Evolutionary conservation across 2,888 invertebrate species (phyloP).

Genomic region (Pteria penguin): DNA sequence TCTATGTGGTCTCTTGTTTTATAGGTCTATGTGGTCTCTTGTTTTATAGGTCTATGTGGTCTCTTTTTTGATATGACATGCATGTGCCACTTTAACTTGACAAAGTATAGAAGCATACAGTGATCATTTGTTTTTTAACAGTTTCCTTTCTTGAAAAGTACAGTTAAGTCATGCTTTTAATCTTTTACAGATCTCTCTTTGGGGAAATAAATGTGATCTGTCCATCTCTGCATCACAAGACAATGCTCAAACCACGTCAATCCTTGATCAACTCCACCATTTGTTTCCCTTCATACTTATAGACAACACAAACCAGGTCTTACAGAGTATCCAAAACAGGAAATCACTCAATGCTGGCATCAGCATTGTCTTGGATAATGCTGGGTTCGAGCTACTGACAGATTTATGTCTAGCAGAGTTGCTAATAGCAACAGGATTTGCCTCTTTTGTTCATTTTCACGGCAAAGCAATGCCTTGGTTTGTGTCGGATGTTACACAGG

Average conservation of each 20-base stretch:
- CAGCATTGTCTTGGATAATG: slow-evolving; percentile 89
- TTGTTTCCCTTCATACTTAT: slow-evolving; percentile 84
- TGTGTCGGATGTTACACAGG: slow-evolving; percentile 91
- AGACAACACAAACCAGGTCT: slow-evolving; percentile 84
- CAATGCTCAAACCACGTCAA: slow-evolving; percentile 80
- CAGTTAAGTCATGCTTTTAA: background rate
- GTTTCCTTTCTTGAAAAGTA: background rate
- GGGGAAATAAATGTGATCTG: slow-evolving; percentile 97
- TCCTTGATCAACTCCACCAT: slow-evolving; percentile 82
- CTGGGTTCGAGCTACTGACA: slow-evolving; percentile 94
- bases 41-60: too few species aligned
- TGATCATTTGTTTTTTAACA: too few species aligned
- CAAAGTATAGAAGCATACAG: too few species aligned
- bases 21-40: too few species aligned
- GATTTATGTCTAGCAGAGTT: slow-evolving; percentile 94
- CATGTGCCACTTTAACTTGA: too few species aligned
- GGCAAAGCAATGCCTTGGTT: slow-evolving; percentile 97
- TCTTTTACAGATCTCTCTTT: slow-evolving; percentile 84
- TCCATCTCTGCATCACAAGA: slow-evolving; percentile 89
- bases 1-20: too few species aligned
- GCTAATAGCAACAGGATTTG: slow-evolving; percentile 84
- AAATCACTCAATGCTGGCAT: slow-evolving; percentile 48
- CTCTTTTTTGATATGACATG: too few species aligned
- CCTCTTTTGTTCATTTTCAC: slow-evolving; percentile 88
- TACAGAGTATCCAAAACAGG: slow-evolving; percentile 79